phyloP scores from a whole-genome alignment of 2,113 vertebrate species.

The Orcinus orca region DNA sequence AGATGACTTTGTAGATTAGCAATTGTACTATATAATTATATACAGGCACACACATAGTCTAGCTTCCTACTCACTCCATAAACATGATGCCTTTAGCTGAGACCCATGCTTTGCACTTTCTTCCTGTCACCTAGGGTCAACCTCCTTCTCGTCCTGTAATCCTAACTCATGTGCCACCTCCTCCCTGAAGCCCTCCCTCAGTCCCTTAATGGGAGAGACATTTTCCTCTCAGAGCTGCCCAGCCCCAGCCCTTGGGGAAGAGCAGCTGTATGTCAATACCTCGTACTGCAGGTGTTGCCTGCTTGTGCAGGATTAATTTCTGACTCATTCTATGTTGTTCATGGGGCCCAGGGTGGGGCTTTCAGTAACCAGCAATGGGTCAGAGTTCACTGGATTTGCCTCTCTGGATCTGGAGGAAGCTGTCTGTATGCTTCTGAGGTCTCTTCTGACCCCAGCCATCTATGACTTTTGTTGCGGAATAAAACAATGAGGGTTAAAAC shows the following conservation, averaged over 20 bases:
- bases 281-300: fast-evolving
- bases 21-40: not conserved
- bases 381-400: not conserved
- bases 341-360: not conserved
- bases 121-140: not conserved
- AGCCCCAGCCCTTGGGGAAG: not conserved
- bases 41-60: not conserved
- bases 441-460: too few species aligned
- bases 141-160: not conserved
- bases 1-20: not conserved
- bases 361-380: not conserved
- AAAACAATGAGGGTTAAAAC: not conserved
- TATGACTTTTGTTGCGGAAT: not conserved
- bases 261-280: not conserved
- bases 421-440: not conserved
- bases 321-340: not conserved
- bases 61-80: not conserved
- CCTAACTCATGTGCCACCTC: not conserved
- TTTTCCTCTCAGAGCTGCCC: not conserved
- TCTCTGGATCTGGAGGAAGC: not conserved
- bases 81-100: not conserved
- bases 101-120: fast-evolving
- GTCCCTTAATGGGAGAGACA: too few species aligned
- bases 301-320: not conserved
- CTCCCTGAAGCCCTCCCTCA: not conserved